A percentile compares a stretch with the other conserved stretches of the same genome.
These are phyloP conservation scores for Hippasteria phrygiana DNA, from an alignment of 53 echinoderm and acorn worm genomes.

Conservation along the genomic window DNA sequence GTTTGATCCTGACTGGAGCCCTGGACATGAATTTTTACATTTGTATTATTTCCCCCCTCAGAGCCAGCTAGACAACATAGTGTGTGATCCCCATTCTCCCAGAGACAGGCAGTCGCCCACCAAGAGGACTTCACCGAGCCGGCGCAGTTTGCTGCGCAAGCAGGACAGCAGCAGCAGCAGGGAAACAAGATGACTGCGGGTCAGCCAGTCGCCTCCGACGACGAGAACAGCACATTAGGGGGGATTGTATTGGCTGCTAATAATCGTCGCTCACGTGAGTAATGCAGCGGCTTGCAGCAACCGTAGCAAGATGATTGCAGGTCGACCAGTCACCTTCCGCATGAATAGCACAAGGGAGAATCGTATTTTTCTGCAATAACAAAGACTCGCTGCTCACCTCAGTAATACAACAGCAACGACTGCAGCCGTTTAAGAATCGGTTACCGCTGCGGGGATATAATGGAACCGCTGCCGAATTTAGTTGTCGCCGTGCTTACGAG, in stretches of 20 bases:
- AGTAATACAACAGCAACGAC: not conserved
- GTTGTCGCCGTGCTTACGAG: not conserved
- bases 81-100: constrained; percentile 29
- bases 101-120: constrained; percentile 27
- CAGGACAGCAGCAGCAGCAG: constrained; percentile 49
- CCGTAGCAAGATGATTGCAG: not conserved
- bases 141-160: constrained; percentile 45
- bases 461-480: not conserved
- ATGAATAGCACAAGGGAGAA: too few species aligned
- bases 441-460: not conserved
- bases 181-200: constrained; percentile 39
- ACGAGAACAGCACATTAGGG: too few species aligned
- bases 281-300: not conserved
- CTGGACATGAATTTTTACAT: too few species aligned
- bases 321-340: too few species aligned
- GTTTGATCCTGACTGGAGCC: too few species aligned
- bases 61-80: constrained; percentile 43
- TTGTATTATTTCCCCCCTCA: not conserved
- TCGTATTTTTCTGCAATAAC: too few species aligned
- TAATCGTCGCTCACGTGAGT: too few species aligned
- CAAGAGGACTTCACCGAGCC: constrained; percentile 33
- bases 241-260: too few species aligned
- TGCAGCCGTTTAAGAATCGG: not conserved
- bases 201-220: not conserved
- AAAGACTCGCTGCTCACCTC: too few species aligned